Base-by-base conservation (phyloP, 2,888 invertebrate genomes). In the Pegoplata infirma region DNA sequence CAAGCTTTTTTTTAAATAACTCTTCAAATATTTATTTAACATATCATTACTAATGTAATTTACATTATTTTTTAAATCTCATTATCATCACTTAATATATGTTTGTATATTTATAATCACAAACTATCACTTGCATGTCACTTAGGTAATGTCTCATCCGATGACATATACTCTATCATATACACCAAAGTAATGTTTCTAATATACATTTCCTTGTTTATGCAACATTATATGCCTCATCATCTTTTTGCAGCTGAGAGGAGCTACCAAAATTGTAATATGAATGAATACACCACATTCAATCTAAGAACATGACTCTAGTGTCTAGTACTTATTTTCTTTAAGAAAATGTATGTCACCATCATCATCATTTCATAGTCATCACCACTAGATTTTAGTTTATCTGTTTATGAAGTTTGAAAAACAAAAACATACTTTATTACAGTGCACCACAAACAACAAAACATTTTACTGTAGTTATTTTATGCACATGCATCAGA, bases 371-470 rank as follows among this genome's bases (percentile, higher is more conserved):
- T 12, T 46, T 53, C 71, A 63, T 51, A 77, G 63, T 73, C 79
- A 80, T 55, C 76, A 72, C 58, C 80, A 80, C 81, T 76, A 63
- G 56, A 81, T 81, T 76, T 71, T 80, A 81, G 80, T 75, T 68
- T 79, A 81, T 79, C 82, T 81, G 82, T 76, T 81, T 76, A 80
- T 78, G 75, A 82, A 82, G 82, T 80, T 61, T 75, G 23, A 21
- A 68, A 59, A 16, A 58, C 32, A 51, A 21, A 59, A 40, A 40
- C 36, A 40, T 40, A 40, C 36, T 40, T 25, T 12, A 40, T n/a
- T 12, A 40, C 36, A 40, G n/a, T n/a, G n/a, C n/a, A 40, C 36
- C 16, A 69, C 7, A 32, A 55, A 68, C 25, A 66, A 46, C 49
- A 40, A 0, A 36, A 36, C 12, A 36, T n/a, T 40, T 40, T 3